Conservation (phyloP, 1,140 invertebrate species). For the Caligus rogercresseyi region DNA sequence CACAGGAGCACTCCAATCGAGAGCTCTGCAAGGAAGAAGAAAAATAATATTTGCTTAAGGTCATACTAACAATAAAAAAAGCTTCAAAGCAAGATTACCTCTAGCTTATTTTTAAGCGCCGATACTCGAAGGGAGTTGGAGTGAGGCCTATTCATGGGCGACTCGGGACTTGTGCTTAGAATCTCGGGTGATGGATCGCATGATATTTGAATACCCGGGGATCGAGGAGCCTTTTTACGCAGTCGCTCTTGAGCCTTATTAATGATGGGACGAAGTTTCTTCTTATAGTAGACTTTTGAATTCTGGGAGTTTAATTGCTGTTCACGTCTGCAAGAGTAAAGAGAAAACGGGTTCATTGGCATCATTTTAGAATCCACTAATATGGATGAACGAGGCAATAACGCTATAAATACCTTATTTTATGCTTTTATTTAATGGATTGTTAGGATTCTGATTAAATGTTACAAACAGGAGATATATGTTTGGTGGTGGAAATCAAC, state of each 20-base stretch:
- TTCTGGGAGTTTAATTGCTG: constrained; percentile 1
- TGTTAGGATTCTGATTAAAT: too few relatives aligned
- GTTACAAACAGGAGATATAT: too few relatives aligned
- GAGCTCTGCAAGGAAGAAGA: neutral
- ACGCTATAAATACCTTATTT: too few relatives aligned
- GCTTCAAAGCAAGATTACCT: neutral
- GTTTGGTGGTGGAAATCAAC: too few relatives aligned
- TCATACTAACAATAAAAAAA: neutral
- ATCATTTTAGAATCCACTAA: too few relatives aligned
- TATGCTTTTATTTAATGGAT: too few relatives aligned
- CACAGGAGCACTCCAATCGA: neutral
- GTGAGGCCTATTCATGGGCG: neutral
- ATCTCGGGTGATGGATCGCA: neutral
- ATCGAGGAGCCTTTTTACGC: neutral
- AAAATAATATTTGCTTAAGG: too few relatives aligned
- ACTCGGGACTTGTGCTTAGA: neutral
- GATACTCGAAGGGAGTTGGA: neutral
- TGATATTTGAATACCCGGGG: neutral
- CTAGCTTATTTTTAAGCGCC: neutral
- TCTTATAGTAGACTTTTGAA: constrained; percentile 12
- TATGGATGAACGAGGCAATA: too few relatives aligned
- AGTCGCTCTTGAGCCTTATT: constrained; percentile 3
- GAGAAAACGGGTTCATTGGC: neutral
- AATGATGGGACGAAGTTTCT: neutral
- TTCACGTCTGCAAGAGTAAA: neutral